Base-by-base conservation (phyloP, 1,140 invertebrate genomes). In the Conopomorpha cramerella region DNA sequence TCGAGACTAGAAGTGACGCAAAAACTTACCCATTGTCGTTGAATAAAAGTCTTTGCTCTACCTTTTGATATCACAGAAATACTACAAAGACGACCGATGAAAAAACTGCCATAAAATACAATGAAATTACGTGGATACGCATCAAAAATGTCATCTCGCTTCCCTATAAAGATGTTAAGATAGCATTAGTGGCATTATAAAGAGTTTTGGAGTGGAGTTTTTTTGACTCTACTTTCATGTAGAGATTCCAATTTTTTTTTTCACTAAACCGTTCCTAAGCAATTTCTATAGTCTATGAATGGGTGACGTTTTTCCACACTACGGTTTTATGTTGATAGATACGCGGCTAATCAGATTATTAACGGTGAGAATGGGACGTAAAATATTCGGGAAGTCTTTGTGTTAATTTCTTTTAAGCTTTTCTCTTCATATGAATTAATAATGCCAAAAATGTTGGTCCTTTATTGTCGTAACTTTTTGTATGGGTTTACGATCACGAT, bases 271-370 rank as follows among this genome's bases (percentile, higher is more conserved):
- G n/a, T 25, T 25, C n/a, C n/a, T 25, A 7, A n/a, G 6, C 6
- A 6, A n/a, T 25, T 25, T 25, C 6, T 25, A 25, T n/a, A n/a
- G n/a, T 30, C 15, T 30, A 34, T 66, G 55, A 65, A 73, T 67
- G 62, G 46, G 25, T 71, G 66, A 74, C 67, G 62, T 72, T 68
- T 71, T 64, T 62, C 55, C 62, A 49, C 52, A 38, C 35, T 58
- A 71, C 66, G 55, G 51, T 59, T 57, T 54, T 52, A 50, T 57
- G 57, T 65, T 72, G 70, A 74, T 74, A 72, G 68, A 72, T 72
- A 72, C 58, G 67, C 39, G 57, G 65, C 70, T 74, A 74, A 74
- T 74, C 70, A 66, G 72, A 76, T 76, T 76, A 72, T 72, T 71
- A 72, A 76, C 70, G 67, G 70, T 50, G 65, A 23, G 10, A n/a